A percentile compares a stretch with the other conserved stretches of the same genome.
These are phyloP conservation scores for Thecophora atra DNA, from an alignment of 2,888 invertebrate species.

Conservation along the genomic window DNA sequence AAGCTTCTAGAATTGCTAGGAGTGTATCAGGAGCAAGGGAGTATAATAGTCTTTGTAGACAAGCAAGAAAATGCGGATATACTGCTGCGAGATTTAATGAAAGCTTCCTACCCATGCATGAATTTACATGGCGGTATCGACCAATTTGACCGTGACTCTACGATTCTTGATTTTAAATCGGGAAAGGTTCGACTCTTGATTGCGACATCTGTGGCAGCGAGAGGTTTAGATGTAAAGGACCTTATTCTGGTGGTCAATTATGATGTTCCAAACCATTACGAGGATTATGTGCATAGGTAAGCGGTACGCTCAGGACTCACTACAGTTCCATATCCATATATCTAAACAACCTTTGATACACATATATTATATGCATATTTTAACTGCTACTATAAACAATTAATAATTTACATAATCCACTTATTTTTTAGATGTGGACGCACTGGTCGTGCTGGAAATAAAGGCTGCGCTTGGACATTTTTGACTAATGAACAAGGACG, in stretches of 20 bases:
- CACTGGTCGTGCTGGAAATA: constrained; percentile 92
- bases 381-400: not conserved
- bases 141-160: constrained; percentile 98
- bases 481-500: constrained; percentile 93
- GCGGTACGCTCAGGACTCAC: constrained; percentile 27
- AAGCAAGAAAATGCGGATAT: constrained; percentile 98
- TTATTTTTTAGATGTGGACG: constrained; percentile 78
- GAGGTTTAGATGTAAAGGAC: constrained; percentile 98
- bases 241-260: constrained; percentile 97
- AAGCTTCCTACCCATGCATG: constrained; percentile 95
- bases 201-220: constrained; percentile 97
- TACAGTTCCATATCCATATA: no score
- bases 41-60: constrained; percentile 96
- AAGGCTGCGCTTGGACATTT: constrained; percentile 97
- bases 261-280: constrained; percentile 99
- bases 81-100: constrained; percentile 92
- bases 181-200: constrained; percentile 92
- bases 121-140: constrained; percentile 99
- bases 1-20: constrained; percentile 98
- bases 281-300: constrained; percentile 95
- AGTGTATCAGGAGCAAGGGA: constrained; percentile 88
- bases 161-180: constrained; percentile 96
- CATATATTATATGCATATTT: no score
- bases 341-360: no score
- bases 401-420: not conserved